phyloP scores from a whole-genome alignment of 2,888 invertebrate species.

The Stenodema calcarata region DNA sequence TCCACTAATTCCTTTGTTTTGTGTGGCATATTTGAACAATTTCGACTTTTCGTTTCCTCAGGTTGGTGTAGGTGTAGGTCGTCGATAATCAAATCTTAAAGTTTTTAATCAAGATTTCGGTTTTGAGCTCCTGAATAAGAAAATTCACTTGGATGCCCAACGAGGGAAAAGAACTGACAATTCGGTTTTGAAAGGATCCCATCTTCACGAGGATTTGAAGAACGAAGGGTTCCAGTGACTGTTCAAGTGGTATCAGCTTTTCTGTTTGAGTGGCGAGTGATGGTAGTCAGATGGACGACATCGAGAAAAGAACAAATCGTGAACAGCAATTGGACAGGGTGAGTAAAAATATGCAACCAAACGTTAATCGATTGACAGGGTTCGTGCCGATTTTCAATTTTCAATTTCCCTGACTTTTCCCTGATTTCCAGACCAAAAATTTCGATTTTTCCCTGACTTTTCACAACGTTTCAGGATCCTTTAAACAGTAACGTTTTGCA shows the following conservation, averaged over 20 bases:
- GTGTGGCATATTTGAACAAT: neutral
- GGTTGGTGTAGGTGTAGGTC: slow-evolving; percentile 16
- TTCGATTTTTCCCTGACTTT: too few relatives aligned
- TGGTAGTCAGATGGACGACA: slow-evolving; percentile 3
- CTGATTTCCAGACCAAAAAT: too few relatives aligned
- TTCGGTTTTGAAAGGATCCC: neutral
- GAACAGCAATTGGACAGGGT: slow-evolving; percentile 6
- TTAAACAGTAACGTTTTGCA: too few relatives aligned
- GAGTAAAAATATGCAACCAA: neutral
- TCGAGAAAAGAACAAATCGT: neutral
- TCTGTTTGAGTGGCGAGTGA: neutral
- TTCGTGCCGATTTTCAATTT: too few relatives aligned
- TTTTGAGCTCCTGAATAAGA: slow-evolving; percentile 3
- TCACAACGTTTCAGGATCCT: too few relatives aligned
- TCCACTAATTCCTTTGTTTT: neutral
- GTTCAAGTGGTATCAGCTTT: neutral
- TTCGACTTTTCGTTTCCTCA: neutral
- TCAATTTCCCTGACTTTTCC: too few relatives aligned
- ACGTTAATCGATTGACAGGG: too few relatives aligned
- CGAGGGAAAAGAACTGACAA: neutral
- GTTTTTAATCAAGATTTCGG: slow-evolving; percentile 16
- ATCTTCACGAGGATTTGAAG: neutral
- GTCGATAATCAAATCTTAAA: slow-evolving; percentile 23
- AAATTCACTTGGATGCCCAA: slow-evolving; percentile 9
- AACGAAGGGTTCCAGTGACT: neutral